These are phyloP conservation scores for Alentia gelatinosa DNA, from an alignment of 2,888 invertebrate genomes.

Conservation along the genomic window DNA sequence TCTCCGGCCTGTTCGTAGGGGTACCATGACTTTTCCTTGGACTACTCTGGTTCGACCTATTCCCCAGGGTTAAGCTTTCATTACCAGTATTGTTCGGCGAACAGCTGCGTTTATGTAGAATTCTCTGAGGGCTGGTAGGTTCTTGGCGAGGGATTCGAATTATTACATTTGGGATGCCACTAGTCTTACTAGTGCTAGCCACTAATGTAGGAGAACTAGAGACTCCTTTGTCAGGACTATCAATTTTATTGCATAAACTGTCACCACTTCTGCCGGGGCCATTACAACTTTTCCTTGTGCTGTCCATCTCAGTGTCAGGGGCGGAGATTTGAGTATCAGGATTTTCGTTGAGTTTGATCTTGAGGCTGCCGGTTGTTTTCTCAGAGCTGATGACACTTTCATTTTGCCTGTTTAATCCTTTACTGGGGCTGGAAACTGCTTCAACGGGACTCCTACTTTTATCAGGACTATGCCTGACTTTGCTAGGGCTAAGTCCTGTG, in stretches of 20 bases:
- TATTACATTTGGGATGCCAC: neutral
- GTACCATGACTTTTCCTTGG: neutral
- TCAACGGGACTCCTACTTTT: no score
- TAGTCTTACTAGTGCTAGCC: neutral
- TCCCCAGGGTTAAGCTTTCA: neutral
- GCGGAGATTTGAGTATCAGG: neutral
- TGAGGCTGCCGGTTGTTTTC: neutral
- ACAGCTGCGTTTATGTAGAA: neutral
- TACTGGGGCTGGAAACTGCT: no score
- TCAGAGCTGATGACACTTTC: neutral
- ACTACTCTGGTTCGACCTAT: neutral
- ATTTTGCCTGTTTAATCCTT: neutral
- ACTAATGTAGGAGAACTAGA: neutral
- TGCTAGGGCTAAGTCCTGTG: neutral
- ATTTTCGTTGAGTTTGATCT: neutral
- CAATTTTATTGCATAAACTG: neutral
- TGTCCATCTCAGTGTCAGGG: neutral
- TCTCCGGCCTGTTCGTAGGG: neutral
- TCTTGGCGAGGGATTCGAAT: neutral
- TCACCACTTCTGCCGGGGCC: neutral
- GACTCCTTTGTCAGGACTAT: neutral
- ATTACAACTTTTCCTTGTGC: neutral
- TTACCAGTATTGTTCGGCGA: neutral
- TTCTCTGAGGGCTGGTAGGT: neutral
- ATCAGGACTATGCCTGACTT: neutral